A percentile compares a stretch with the other conserved stretches of the same genome.
Evolutionary conservation across 1,140 invertebrate species (phyloP).

Genomic region (Capitella teleta): DNA sequence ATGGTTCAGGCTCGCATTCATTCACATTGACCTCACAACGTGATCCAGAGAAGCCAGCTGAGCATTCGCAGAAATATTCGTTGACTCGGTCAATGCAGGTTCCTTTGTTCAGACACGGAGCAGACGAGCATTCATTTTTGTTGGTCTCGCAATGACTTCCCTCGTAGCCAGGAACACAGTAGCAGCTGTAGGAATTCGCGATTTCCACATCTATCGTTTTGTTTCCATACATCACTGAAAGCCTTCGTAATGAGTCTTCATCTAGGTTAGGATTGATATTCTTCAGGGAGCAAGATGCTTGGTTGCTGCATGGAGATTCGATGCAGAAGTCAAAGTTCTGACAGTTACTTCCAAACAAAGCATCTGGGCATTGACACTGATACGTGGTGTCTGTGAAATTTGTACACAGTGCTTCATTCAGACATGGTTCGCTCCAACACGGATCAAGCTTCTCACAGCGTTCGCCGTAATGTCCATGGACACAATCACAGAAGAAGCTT

Average conservation of each 20-base stretch:
- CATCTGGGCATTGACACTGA: conserved; percentile 12
- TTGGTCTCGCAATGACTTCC: neutral
- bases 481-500: conserved; percentile 17
- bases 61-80: conserved; percentile 69
- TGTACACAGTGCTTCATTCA: conserved; percentile 19
- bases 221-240: conserved; percentile 10
- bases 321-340: conserved; percentile 15
- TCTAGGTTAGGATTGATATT: conserved; percentile 3
- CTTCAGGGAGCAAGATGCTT: conserved; percentile 6
- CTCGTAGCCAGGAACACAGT: conserved; percentile 11
- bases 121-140: neutral
- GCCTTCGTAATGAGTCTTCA: neutral
- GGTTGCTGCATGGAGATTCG: conserved; percentile 18
- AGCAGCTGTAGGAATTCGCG: conserved; percentile 11
- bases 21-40: conserved; percentile 82
- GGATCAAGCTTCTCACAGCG: conserved; percentile 10
- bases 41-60: conserved; percentile 65
- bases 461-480: conserved; percentile 12
- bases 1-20: conserved; percentile 72
- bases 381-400: conserved; percentile 13
- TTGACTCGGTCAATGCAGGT: conserved; percentile 62
- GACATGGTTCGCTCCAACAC: conserved; percentile 17
- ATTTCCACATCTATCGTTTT: neutral
- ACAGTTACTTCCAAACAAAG: conserved; percentile 14
- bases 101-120: conserved; percentile 67